Evolutionary conservation across 1,140 invertebrate genomes (phyloP).

Genomic region (Sogatella furcifera): DNA sequence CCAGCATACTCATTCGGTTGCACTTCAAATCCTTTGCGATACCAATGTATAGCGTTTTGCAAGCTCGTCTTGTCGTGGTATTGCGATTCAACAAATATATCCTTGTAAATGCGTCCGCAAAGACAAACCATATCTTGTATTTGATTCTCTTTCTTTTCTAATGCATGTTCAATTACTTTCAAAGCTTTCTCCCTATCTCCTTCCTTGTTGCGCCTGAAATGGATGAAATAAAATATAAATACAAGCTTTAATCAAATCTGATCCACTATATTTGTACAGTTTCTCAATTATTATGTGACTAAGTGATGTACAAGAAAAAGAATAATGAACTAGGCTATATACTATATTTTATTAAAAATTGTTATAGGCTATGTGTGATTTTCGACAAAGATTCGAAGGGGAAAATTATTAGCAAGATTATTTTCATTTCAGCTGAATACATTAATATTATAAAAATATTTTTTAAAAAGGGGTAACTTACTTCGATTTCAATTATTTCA

Average conservation of each 20-base stretch:
- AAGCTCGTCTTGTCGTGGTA: conserved; percentile 83
- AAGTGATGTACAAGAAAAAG: no score
- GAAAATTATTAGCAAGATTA: no score
- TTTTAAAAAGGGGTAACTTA: no score
- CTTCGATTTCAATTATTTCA: no score
- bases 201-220: conserved; percentile 70
- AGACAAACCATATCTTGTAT: conserved; percentile 97
- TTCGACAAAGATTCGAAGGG: no score
- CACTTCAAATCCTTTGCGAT: conserved; percentile 90
- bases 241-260: background rate
- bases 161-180: conserved; percentile 78
- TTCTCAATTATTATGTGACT: no score
- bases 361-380: no score
- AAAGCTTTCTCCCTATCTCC: conserved; percentile 92
- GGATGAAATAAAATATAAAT: background rate
- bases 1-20: conserved; percentile 99
- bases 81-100: conserved; percentile 93
- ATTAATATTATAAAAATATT: no score
- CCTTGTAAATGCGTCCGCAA: conserved; percentile 97
- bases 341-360: no score
- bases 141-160: conserved; percentile 86
- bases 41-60: conserved; percentile 93
- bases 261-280: no score
- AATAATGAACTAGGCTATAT: no score
- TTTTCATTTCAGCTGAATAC: no score